Evolutionary conservation across 2,888 invertebrate species (phyloP).

Genomic region (Rhogogaster chlorosoma): DNA sequence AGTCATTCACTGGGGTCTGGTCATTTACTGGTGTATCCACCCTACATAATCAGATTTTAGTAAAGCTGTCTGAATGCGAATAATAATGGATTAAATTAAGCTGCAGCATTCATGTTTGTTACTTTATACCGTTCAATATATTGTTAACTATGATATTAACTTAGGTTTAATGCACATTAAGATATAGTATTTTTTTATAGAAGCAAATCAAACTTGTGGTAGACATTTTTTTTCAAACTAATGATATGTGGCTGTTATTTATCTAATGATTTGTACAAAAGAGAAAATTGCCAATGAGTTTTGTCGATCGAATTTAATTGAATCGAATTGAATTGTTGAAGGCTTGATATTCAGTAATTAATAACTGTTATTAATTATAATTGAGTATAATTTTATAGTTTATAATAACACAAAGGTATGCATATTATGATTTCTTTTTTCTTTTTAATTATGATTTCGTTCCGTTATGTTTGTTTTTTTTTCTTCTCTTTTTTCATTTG

Average conservation of each 20-base stretch:
- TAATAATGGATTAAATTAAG: background rate
- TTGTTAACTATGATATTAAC: background rate
- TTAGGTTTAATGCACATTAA: background rate
- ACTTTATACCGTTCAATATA: background rate
- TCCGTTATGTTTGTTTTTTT: conserved; percentile 63
- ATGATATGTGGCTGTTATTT: background rate
- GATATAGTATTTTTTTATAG: background rate
- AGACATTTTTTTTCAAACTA: background rate
- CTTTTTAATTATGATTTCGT: conserved; percentile 60
- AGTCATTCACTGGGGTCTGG: too few species aligned
- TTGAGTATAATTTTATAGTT: conserved; percentile 53
- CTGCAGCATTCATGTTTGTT: background rate
- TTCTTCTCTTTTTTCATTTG: conserved; percentile 69
- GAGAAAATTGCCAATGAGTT: background rate
- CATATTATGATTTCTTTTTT: background rate
- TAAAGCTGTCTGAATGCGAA: background rate
- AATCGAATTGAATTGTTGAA: conserved; percentile 23
- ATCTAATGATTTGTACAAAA: background rate
- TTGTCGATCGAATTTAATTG: background rate
- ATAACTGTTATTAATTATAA: conserved; percentile 52
- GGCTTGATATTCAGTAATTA: conserved; percentile 22
- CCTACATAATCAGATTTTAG: background rate
- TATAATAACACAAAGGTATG: conserved; percentile 48
- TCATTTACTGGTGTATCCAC: too few species aligned
- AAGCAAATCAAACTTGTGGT: background rate